Base-by-base conservation (phyloP, 2,888 invertebrate genomes). In the Eucera pruinosa region DNA sequence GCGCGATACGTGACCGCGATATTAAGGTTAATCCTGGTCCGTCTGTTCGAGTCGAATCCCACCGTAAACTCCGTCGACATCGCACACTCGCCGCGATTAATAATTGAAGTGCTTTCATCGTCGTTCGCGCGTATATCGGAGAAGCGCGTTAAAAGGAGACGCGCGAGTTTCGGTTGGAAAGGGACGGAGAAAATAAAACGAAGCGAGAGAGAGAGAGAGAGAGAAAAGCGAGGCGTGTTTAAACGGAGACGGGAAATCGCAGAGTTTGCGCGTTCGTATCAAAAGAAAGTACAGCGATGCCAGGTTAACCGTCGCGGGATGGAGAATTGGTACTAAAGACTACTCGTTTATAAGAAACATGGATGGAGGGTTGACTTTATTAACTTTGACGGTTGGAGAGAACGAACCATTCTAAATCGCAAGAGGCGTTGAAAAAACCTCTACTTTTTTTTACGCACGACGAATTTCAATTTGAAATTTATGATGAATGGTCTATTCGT, bases 61-160 rank as follows among this genome's bases (percentile, higher is more conserved):
- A 80, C 71, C 74, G 67, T 77, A 70, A 81, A 69, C 66, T 55
- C 36, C 27, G 47, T 33, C 67, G 69, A 45, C 55, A 47, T 39
- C 73, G 62, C 65, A 43, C 43, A 48, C 55, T 62, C 25, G 54
- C n/a, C 45, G 55, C 66, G 72, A 81, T 80, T 75, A 82, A 66
- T 72, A 82, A 86, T 86, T 86, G 76, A 83, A 84, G 58, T 64
- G 71, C 80, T 73, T 80, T 76, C 77, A 67, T 67, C 71, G 61
- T 55, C 13, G 55, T 54, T 62, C 67, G 33, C 62, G 65, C 52
- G 68, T 70, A 30, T 78, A 82, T 81, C 75, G 76, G n/a, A 80
- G 80, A 83, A 45, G 25, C 64, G 27, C 27, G 68, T 33, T 18
- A 25, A 33, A 64, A 1, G 6, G 47, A 23, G 25, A 33, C 36